Evolutionary conservation across 2,797 vertebrate genomes (phyloP), one percentile per base, ranked within the genome.

Genomic region (Geotrypetes seraphini): DNA sequence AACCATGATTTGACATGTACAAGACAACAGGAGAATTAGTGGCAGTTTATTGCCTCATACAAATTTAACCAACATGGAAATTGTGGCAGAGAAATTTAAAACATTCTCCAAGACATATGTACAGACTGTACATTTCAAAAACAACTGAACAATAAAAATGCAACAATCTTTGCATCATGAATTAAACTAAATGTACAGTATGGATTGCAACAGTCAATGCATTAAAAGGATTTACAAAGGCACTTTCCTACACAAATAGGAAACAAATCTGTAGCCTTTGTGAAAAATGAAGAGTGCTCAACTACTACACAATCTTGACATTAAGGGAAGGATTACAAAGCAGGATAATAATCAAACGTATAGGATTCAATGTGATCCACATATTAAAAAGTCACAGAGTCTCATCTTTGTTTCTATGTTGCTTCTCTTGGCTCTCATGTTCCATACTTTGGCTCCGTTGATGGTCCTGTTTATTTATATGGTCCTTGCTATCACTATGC

Each of bases 91-190:
- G 63, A 75, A 82, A 87, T 88, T 83, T 88, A 89, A 87, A 96
- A 96, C 85, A 84, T 88, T 90, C 86, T 81, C 71, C 71, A 78
- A 83, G 77, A 19, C 26, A 75, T 90, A 90, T 94, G 79, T 94
- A 93, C 88, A 92, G 85, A 87, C 74, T 83, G 77, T 83, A 81
- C 76, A 76, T 80, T 73, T 83, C 64, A 70, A 66, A 78, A 78
- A 84, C 69, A 79, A 81, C 67, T 62, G 54, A 78, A 84, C 71
- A 79, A 75, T 76, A 69, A 79, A 81, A 85, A 82, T 66, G 59
- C 69, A 76, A 79, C 67, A 63, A 76, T 56, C 70, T 70, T 61
- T 36, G 66, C 62, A 69, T 78, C 53, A 67, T 65, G 31, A 69
- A 57, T 70, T 66, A 45, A 78, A 80, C 70, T 74, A 49, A 81